Evolutionary conservation across 2,888 invertebrate genomes (phyloP).

Genomic region (Callyntrura sp.): DNA sequence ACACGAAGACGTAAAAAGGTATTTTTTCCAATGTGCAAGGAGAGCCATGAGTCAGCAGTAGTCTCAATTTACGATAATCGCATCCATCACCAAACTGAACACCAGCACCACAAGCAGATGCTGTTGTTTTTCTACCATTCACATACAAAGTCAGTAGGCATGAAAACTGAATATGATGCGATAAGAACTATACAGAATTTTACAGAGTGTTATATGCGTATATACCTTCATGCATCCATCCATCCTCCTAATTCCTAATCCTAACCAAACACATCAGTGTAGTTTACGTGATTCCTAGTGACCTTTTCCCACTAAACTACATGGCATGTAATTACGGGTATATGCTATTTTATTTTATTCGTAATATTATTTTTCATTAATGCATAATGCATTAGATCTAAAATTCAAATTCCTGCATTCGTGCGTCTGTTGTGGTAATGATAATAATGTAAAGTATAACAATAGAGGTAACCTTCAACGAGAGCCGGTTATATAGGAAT

Average conservation of each 20-base stretch:
- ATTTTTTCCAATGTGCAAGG: conserved; percentile 17
- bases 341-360: conserved; percentile 15
- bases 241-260: too few relatives aligned
- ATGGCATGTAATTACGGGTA: conserved; percentile 57
- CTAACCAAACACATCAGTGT: neutral
- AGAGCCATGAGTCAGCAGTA: conserved; percentile 62
- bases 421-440: conserved; percentile 29
- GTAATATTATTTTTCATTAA: conserved; percentile 26
- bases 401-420: neutral
- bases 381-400: conserved; percentile 58
- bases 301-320: conserved; percentile 78
- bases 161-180: conserved; percentile 26
- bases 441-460: conserved; percentile 49
- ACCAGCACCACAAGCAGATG: conserved; percentile 29
- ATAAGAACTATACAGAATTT: conserved; percentile 6
- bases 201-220: neutral
- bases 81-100: neutral
- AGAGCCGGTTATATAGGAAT: conserved; percentile 63
- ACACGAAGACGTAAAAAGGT: neutral
- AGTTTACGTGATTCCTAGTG: conserved; percentile 66
- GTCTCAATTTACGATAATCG: conserved; percentile 5
- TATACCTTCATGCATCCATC: neutral
- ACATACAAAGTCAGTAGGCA: conserved; percentile 67
- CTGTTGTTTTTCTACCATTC: conserved; percentile 33
- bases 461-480: conserved; percentile 63